Evolutionary conservation across 2,888 invertebrate genomes (phyloP).

Genomic region (Enchytraeus crypticus): DNA sequence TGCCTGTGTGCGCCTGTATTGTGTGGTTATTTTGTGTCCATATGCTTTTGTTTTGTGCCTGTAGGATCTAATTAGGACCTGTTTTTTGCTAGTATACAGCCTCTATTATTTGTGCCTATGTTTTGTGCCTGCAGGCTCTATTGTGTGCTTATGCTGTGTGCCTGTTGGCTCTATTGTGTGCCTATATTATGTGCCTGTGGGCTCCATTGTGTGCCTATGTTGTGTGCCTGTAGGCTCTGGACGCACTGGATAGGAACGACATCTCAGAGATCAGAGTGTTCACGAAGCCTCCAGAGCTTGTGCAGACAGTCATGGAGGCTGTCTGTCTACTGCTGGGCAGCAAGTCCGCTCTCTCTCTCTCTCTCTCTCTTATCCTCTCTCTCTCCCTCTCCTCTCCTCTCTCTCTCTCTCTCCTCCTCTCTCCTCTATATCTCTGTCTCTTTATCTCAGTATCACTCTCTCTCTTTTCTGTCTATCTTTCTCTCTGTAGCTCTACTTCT

Average conservation of each 20-base stretch:
- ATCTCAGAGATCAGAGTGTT: slow-evolving; percentile 82
- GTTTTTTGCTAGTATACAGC: background rate
- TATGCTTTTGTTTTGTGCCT: too few species aligned
- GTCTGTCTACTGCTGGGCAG: slow-evolving; percentile 72
- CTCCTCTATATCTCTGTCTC: background rate
- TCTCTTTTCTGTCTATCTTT: too few species aligned
- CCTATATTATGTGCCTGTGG: slow-evolving; percentile 21
- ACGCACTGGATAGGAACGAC: slow-evolving; percentile 76
- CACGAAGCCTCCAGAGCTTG: slow-evolving; percentile 75
- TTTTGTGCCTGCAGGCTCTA: too few species aligned
- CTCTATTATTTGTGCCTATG: background rate
- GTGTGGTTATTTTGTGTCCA: too few species aligned
- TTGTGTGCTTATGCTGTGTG: too few species aligned
- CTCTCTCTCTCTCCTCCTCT: background rate
- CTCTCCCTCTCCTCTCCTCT: too few species aligned
- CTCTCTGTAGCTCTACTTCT: too few species aligned
- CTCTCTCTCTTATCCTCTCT: too few species aligned
- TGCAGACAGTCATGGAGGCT: slow-evolving; percentile 80
- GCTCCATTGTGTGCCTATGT: slow-evolving; percentile 52
- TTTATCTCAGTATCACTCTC: too few species aligned
- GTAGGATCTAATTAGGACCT: too few species aligned
- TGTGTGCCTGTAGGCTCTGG: slow-evolving; percentile 56
- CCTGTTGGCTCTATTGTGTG: too few species aligned
- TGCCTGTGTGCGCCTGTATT: too few species aligned
- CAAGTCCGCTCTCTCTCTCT: slow-evolving; percentile 71